These are phyloP conservation scores for Subacronicta megacephala DNA, from an alignment of 2,888 invertebrate species.

Conservation along the genomic window DNA sequence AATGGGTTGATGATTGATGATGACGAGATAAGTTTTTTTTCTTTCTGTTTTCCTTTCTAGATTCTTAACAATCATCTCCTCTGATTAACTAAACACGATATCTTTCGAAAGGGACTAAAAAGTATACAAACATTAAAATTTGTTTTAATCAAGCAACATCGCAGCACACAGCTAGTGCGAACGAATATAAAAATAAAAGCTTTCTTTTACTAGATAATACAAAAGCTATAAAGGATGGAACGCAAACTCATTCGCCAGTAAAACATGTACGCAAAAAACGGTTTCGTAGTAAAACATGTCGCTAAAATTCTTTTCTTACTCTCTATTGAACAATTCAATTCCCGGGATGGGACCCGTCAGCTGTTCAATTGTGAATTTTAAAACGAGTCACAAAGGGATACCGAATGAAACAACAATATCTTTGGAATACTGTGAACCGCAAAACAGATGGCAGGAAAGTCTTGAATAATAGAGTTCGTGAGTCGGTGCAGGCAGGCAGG, in stretches of 20 bases:
- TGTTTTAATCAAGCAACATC: too few species aligned
- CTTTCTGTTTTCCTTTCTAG: too few species aligned
- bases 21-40: too few species aligned
- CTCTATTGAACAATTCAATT: conserved; percentile 29
- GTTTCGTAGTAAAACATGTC: conserved; percentile 9
- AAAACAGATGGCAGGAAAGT: conserved; percentile 39
- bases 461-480: conserved; percentile 50
- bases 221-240: neutral
- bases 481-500: conserved; percentile 30
- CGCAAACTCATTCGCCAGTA: neutral
- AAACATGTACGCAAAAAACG: neutral
- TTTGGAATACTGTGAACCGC: conserved; percentile 36
- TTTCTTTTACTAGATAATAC: too few species aligned
- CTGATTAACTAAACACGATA: too few species aligned
- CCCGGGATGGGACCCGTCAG: conserved; percentile 16
- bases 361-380: conserved; percentile 40
- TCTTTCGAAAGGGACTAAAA: too few species aligned
- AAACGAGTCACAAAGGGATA: conserved; percentile 50
- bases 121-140: too few species aligned
- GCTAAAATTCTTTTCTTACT: conserved; percentile 13
- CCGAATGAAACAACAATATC: conserved; percentile 23
- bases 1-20: too few species aligned
- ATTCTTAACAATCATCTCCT: too few species aligned
- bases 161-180: too few species aligned
- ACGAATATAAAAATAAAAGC: too few species aligned